Base-by-base conservation (phyloP, 2,797 vertebrate species). In the Leuciscus waleckii region DNA sequence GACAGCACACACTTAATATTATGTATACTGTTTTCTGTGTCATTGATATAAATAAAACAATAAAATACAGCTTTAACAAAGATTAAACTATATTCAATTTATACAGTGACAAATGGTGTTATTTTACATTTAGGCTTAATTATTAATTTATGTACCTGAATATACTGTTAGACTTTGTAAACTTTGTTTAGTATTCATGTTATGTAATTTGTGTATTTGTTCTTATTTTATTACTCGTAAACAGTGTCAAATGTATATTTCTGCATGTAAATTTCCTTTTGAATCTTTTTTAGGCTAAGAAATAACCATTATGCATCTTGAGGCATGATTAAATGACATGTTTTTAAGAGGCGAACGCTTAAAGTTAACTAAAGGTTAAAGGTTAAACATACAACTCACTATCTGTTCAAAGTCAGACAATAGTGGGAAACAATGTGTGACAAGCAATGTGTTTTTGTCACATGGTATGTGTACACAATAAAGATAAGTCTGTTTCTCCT, bases 311-410 rank as follows among this genome's bases (percentile, higher is more conserved):
- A 7, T 19, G 37, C 26, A 86, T 81, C 65, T 81, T 54, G 71
- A 79, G 68, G 69, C 77, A 71, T 76, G 74, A 70, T 77, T 82
- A n/a, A 70, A 84, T 86, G 71, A 51, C 58, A 80, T 9, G 26
- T 35, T 41, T 54, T 61, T 65, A 58, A 68, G 29, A 75, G 67
- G 56, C 5, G 49, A 69, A 56, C 5, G 63, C 43, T 86, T 86
- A 88, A 86, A 81, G 78, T 85, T 86, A 88, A 85, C 84, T 86
- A 39, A 8, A 54, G n/a, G n/a, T n/a, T 46, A 84, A 83, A 80
- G 43, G 63, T 81, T 81, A 63, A 84, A 79, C 16, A 79, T 10
- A 76, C 49, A 86, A 78, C 43, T 67, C 56, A 37, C 7, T 54
- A 23, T 43, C 68, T 41, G 51, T 43, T 37, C 21, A 65, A 41